Evolutionary conservation across 2,113 vertebrate species (phyloP), one percentile per base, ranked within the genome.

Genomic region (Leptodactylus fuscus): DNA sequence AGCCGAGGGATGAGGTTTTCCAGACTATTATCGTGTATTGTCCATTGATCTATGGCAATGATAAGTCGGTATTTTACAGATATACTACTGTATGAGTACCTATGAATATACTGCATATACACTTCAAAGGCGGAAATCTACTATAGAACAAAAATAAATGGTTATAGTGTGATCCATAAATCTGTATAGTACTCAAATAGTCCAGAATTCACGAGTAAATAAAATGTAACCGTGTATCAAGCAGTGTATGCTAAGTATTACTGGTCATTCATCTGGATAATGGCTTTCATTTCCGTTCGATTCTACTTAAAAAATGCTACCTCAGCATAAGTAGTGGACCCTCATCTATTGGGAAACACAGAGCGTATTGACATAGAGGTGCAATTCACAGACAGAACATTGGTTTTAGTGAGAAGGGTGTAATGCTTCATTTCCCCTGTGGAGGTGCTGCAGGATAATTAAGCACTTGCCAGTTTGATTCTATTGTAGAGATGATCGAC

Each of bases 1-100:
- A 73, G 8, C 24, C 29, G 29, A 82, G 81, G 41, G 49, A 74
- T 51, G 70, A 55, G 8, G n/a, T 51, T 55, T 62, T 55, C 32
- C 62, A 24, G 70, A 41, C 10, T 36, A 9, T 24, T 65, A 49
- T 53, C 18, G 13, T 32, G 27, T 49, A 48, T 51, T 15, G 9
- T 48, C 13, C 49, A 51, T n/a, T 69, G 41, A 81, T 81, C 51
- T 49, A 82, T 82, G 34, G 1, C 20, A 38, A 18, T 2, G 15
- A 32, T 20, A 77, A 15, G n/a, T 34, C 34, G 49, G 44, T 53
- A 20, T 34, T 29, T 22, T 78, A 78, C 49, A 79, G 53, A 58
- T 79, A 24, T 36, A 53, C 2, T 53, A 36, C 75, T 55, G 9
- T 13, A 55, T 32, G 16, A 53, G n/a, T 55, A 51, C 32, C 8